Percentiles rank a stretch among this genome's conserved stretches.
Evolutionary conservation across 1,140 invertebrate genomes (phyloP).

Genomic region (Brachionus manjavacas): DNA sequence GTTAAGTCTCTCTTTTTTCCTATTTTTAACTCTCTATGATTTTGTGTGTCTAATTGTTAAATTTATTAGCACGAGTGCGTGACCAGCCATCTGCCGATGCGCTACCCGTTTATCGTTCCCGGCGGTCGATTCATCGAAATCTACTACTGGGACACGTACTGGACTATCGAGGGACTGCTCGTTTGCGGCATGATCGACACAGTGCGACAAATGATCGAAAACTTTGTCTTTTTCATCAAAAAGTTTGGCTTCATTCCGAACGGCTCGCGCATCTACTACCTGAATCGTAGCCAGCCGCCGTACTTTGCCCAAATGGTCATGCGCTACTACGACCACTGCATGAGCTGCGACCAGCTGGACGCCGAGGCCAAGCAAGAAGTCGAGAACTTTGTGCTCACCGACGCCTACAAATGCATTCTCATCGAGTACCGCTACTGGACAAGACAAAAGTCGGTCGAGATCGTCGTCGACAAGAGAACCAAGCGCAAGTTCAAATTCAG

Average conservation of each 20-base stretch:
- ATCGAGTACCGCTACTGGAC: constrained; percentile 36
- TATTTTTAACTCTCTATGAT: no score
- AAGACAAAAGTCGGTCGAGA: not conserved
- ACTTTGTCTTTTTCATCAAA: constrained; percentile 47
- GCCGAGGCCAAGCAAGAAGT: not conserved
- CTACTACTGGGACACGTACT: constrained; percentile 93
- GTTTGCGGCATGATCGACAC: constrained; percentile 75
- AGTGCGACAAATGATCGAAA: constrained; percentile 67
- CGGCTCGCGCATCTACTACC: constrained; percentile 79
- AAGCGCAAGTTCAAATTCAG: not conserved
- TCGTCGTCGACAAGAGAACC: not conserved
- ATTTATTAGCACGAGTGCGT: not conserved
- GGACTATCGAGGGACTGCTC: constrained; percentile 79
- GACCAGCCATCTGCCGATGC: constrained; percentile 25
- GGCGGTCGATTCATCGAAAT: constrained; percentile 79
- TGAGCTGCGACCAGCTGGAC: not conserved
- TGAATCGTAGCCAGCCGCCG: constrained; percentile 76
- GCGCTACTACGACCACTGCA: not conserved
- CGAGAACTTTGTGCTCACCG: not conserved
- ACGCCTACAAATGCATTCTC: not conserved
- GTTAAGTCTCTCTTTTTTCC: no score
- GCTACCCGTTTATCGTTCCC: constrained; percentile 66
- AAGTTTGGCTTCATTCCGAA: constrained; percentile 75
- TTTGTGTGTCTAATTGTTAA: no score
- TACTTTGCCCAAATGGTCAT: constrained; percentile 74